Conservation (phyloP, 2,888 invertebrate genomes). For the Campoplex capitator region DNA sequence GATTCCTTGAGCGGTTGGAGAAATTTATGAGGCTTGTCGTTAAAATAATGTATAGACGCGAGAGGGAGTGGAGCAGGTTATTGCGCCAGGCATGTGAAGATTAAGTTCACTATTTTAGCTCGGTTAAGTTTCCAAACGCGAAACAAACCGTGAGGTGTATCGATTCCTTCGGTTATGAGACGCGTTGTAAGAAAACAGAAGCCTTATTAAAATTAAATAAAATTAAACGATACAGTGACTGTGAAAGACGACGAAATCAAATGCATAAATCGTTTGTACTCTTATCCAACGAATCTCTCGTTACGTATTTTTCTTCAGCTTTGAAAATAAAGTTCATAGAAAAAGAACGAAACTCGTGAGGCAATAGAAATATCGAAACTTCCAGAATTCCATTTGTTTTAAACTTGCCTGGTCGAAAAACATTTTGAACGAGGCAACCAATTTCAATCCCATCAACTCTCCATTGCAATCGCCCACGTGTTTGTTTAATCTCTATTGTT, state of each 20-base stretch:
- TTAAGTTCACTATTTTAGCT: constrained; percentile 50
- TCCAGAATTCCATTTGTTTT: constrained; percentile 18
- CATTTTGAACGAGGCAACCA: not conserved
- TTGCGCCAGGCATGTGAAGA: constrained; percentile 55
- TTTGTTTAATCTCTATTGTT: not conserved
- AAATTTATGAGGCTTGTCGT: constrained; percentile 59
- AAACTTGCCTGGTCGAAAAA: constrained; percentile 14
- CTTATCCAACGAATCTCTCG: not conserved
- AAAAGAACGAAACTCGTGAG: not conserved
- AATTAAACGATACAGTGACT: not conserved
- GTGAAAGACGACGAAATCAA: not conserved
- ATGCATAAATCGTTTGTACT: not conserved
- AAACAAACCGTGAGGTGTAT: constrained; percentile 37
- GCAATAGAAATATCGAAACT: not conserved
- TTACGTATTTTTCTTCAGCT: not conserved
- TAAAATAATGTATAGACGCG: constrained; percentile 57
- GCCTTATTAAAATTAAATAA: constrained; percentile 1
- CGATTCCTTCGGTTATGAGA: constrained; percentile 34
- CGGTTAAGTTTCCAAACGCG: constrained; percentile 41
- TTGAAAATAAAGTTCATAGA: not conserved
- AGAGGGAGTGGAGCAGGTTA: constrained; percentile 49
- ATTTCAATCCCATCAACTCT: not conserved
- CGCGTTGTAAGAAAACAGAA: constrained; percentile 14
- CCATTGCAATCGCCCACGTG: constrained; percentile 13
- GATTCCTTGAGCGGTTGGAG: constrained; percentile 35